These are phyloP conservation scores for Mus caroli DNA, from an alignment of 2,797 vertebrate genomes.

Conservation along the genomic window DNA sequence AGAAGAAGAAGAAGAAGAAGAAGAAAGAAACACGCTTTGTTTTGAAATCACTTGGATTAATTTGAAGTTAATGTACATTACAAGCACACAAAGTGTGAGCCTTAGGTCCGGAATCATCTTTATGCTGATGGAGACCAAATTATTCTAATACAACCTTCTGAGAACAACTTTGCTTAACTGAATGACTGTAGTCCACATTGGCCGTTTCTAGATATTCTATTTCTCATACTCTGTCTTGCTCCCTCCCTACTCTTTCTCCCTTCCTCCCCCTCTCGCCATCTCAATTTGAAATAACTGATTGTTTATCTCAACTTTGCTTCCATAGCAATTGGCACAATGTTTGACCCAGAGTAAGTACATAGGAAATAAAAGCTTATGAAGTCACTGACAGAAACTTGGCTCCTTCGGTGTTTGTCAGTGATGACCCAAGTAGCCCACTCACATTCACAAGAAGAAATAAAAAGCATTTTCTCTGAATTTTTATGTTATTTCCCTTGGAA, in stretches of 20 bases:
- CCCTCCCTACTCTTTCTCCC: not conserved
- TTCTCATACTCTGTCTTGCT: slow-evolving; percentile 39
- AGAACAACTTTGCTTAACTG: not conserved
- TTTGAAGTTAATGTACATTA: not conserved
- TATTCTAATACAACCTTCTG: not conserved
- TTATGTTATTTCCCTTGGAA: not conserved
- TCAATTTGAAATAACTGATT: slow-evolving; percentile 28
- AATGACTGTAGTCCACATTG: not conserved
- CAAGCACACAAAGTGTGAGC: not conserved
- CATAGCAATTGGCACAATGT: not conserved
- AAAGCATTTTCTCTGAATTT: not conserved
- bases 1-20: too few relatives aligned
- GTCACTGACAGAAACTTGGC: slow-evolving; percentile 31
- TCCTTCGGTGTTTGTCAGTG: not conserved
- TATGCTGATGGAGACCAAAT: not conserved
- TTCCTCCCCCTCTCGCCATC: not conserved
- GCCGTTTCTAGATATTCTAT: not conserved
- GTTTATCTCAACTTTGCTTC: slow-evolving; percentile 24
- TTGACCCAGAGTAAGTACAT: not conserved
- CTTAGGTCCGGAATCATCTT: not conserved
- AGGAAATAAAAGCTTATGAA: slow-evolving; percentile 37
- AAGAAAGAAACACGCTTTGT: not conserved
- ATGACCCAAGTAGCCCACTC: slow-evolving; percentile 18
- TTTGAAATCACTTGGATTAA: not conserved
- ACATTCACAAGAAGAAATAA: not conserved